phyloP scores from a whole-genome alignment of 1,140 invertebrate genomes.

The Scaptomyza pallida region DNA sequence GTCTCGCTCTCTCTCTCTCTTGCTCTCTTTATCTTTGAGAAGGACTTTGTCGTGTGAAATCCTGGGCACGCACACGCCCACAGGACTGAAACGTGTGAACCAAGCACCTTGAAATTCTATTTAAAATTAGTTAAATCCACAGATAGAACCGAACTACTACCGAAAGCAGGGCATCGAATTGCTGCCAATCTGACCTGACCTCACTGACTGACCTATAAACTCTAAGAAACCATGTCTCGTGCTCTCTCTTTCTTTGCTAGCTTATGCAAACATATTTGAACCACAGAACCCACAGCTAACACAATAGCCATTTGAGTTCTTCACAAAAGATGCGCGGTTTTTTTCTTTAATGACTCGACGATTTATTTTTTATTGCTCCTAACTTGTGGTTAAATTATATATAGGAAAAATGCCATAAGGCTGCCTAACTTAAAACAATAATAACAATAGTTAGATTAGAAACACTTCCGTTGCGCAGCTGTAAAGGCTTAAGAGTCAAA shows the following conservation, averaged over 20 bases:
- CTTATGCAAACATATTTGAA: constrained; percentile 53
- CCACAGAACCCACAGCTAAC: constrained; percentile 58
- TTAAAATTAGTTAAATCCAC: constrained; percentile 80
- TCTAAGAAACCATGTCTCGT: neutral
- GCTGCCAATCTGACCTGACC: neutral
- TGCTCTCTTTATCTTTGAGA: neutral
- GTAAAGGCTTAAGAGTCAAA: constrained; percentile 63
- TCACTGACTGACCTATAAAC: constrained; percentile 9
- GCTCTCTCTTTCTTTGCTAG: constrained; percentile 7
- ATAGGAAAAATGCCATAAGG: neutral
- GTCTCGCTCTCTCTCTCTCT: neutral
- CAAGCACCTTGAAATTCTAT: constrained; percentile 60
- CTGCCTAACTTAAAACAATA: neutral
- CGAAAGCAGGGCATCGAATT: constrained; percentile 24
- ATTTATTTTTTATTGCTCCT: constrained; percentile 19
- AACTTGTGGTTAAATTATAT: too few relatives aligned
- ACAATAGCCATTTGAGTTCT: constrained; percentile 33
- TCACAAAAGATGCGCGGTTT: constrained; percentile 35
- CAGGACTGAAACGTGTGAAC: constrained; percentile 63
- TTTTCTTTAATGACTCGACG: constrained; percentile 21
- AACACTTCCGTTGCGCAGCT: constrained; percentile 55
- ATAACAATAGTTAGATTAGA: constrained; percentile 1
- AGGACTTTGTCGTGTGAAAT: constrained; percentile 44
- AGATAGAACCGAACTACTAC: constrained; percentile 34
- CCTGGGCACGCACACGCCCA: constrained; percentile 74